Evolutionary conservation across 92 coral and sea anemone species (phyloP).

Genomic region (Parazoanthus darwini): DNA sequence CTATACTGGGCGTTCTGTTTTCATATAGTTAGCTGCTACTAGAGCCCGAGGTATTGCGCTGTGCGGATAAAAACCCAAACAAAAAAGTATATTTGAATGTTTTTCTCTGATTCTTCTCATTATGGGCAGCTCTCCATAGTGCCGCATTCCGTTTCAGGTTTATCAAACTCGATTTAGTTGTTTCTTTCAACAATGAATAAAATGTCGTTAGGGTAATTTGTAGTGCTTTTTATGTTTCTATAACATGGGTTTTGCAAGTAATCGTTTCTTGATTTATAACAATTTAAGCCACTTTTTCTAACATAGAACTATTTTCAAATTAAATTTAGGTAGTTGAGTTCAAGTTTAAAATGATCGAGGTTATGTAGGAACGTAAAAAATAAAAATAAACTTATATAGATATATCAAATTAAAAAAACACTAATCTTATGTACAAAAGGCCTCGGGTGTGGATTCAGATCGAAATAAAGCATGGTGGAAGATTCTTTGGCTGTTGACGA

Average conservation of each 20-base stretch:
- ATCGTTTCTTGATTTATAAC: neutral
- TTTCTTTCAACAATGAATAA: neutral
- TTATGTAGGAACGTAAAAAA: too few species aligned
- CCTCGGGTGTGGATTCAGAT: neutral
- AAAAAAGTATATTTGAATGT: neutral
- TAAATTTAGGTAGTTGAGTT: neutral
- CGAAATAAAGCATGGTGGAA: neutral
- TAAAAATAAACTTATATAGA: too few species aligned
- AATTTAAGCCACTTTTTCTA: neutral
- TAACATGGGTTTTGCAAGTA: neutral
- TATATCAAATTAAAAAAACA: too few species aligned
- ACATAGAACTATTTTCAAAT: neutral
- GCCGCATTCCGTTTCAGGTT: neutral
- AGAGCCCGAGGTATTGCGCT: neutral
- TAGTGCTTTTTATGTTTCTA: neutral
- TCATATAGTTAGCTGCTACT: neutral
- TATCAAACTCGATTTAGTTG: neutral
- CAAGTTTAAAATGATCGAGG: neutral
- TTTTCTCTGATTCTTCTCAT: too few species aligned
- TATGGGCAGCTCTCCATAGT: neutral
- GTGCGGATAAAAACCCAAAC: too few species aligned
- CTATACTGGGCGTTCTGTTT: neutral
- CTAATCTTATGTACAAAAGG: neutral
- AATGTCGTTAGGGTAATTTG: neutral
- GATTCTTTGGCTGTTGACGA: neutral